Percentiles rank a stretch among this genome's conserved stretches.
phyloP scores from a whole-genome alignment of 2,797 vertebrate species.

The Phoxinus dragarum region DNA sequence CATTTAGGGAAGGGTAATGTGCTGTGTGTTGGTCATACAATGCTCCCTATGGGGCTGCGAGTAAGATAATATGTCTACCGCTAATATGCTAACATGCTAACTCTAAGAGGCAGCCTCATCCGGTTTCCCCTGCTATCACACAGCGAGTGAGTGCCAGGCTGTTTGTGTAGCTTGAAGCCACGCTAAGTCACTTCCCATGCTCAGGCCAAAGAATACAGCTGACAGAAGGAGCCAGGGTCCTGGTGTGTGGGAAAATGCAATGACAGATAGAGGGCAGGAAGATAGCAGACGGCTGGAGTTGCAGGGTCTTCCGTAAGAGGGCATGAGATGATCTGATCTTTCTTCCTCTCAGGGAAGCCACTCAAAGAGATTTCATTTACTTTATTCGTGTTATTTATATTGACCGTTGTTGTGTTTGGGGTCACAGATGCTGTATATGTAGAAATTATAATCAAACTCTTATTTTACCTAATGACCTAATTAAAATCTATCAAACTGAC shows the following conservation, averaged over 20 bases:
- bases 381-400: conserved; percentile 13
- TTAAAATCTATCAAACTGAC: background rate
- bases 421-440: background rate
- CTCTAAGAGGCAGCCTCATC: conserved; percentile 33
- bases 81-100: conserved; percentile 47
- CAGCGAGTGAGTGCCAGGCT: conserved; percentile 68
- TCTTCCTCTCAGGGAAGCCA: conserved; percentile 29
- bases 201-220: conserved; percentile 84
- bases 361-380: background rate
- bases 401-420: background rate
- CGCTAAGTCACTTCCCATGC: conserved; percentile 77
- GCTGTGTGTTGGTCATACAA: conserved; percentile 34
- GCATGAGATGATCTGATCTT: conserved; percentile 66
- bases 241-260: conserved; percentile 76
- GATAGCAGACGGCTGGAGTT: conserved; percentile 72
- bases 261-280: conserved; percentile 66
- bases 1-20: conserved; percentile 12
- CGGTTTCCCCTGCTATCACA: conserved; percentile 71
- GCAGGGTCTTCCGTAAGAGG: conserved; percentile 61
- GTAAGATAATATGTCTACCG: conserved; percentile 34
- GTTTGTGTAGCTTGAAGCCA: conserved; percentile 70
- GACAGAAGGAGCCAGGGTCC: conserved; percentile 69
- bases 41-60: conserved; percentile 30
- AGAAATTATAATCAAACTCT: background rate
- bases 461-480: background rate